Percentiles rank a stretch among this genome's conserved stretches.
Evolutionary conservation across 2,888 invertebrate genomes (phyloP).

Genomic region (Phasia obesa): DNA sequence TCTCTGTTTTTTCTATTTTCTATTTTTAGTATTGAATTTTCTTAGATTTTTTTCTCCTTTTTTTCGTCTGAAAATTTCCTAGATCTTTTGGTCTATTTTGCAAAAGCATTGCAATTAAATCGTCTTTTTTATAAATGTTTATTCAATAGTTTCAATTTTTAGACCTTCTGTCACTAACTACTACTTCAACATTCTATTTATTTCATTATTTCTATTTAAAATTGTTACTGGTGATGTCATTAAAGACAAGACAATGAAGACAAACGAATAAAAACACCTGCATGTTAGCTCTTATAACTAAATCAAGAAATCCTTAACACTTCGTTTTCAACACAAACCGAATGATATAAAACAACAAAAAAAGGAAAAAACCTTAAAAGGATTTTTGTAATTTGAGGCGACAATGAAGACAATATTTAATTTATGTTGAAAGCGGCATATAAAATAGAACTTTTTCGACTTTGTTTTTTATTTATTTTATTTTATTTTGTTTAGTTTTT

Average conservation of each 20-base stretch:
- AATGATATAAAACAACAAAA: neutral
- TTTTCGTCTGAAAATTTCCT: too few species aligned
- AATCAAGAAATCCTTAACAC: slow-evolving; percentile 60
- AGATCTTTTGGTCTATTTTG: too few species aligned
- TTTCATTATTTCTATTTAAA: slow-evolving; percentile 35
- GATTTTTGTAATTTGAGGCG: slow-evolving; percentile 72
- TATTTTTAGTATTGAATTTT: too few species aligned
- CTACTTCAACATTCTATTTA: slow-evolving; percentile 6
- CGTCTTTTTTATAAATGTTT: too few species aligned
- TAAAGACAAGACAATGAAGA: slow-evolving; percentile 42
- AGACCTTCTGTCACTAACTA: slow-evolving; percentile 12
- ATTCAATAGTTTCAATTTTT: too few species aligned
- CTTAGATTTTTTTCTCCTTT: too few species aligned
- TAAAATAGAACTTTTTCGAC: slow-evolving; percentile 61
- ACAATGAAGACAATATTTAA: slow-evolving; percentile 72
- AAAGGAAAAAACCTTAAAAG: slow-evolving; percentile 70
- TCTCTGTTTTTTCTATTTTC: too few species aligned
- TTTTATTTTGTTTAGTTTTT: slow-evolving; percentile 6
- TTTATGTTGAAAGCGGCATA: slow-evolving; percentile 68
- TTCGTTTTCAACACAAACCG: slow-evolving; percentile 22
- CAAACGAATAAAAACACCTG: slow-evolving; percentile 53
- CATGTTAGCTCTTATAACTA: slow-evolving; percentile 58
- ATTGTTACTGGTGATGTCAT: slow-evolving; percentile 30
- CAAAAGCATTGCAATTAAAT: too few species aligned
- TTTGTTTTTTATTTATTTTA: slow-evolving; percentile 33